Percentiles rank a stretch among this genome's conserved stretches.
Conservation (phyloP, 2,888 invertebrate species). For the Mactromeris polynyma region DNA sequence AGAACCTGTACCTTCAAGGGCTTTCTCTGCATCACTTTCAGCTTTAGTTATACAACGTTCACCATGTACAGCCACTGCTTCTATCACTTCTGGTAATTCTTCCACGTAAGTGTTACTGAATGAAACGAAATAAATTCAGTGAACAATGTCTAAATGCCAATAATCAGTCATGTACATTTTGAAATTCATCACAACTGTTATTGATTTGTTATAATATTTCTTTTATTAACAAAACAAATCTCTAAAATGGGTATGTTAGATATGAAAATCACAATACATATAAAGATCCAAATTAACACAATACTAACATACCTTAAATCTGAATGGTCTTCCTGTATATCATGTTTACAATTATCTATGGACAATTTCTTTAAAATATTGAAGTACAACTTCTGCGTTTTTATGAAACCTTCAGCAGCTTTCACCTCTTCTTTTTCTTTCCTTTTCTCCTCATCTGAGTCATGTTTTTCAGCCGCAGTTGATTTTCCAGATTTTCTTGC, state of each 20-base stretch:
- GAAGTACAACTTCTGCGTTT: conserved; percentile 57
- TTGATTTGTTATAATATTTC: too few relatives aligned
- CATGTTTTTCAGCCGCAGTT: background rate
- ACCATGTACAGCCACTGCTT: conserved; percentile 51
- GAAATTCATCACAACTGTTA: too few relatives aligned
- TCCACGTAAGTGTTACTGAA: background rate
- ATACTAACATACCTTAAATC: background rate
- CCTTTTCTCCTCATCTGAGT: background rate
- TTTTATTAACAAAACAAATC: too few relatives aligned
- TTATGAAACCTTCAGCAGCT: conserved; percentile 60
- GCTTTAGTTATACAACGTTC: conserved; percentile 53
- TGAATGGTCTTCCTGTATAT: background rate
- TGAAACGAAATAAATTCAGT: background rate
- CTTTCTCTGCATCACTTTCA: conserved; percentile 49
- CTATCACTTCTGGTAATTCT: conserved; percentile 18
- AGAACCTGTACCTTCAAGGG: conserved; percentile 57
- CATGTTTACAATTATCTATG: background rate
- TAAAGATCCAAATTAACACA: background rate
- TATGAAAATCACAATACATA: too few relatives aligned
- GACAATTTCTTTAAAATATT: conserved; percentile 53
- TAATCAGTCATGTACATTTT: too few relatives aligned
- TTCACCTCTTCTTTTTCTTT: conserved; percentile 35
- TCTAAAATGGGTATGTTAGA: too few relatives aligned
- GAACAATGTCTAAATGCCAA: too few relatives aligned
- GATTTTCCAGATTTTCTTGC: background rate